phyloP scores from a whole-genome alignment of 2,888 invertebrate genomes.

The Drosophila basisetae region DNA sequence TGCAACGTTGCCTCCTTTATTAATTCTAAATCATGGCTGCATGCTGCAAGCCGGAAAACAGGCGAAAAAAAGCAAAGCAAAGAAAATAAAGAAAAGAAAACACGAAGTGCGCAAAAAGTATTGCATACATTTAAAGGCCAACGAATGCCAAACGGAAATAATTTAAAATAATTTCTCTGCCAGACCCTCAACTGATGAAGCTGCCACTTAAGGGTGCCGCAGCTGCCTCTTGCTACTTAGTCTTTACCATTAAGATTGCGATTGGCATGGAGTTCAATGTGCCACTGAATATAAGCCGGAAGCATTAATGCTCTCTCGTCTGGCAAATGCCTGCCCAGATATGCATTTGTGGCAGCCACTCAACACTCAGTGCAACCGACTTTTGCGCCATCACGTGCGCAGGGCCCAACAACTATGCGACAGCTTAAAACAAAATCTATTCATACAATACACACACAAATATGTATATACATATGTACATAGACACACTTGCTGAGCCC shows the following conservation, averaged over 20 bases:
- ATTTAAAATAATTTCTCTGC: conserved; percentile 43
- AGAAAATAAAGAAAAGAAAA: background rate
- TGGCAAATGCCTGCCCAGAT: conserved; percentile 31
- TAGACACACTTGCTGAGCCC: conserved; percentile 39
- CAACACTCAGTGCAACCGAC: conserved; percentile 11
- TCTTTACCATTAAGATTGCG: conserved; percentile 30
- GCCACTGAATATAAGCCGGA: conserved; percentile 40
- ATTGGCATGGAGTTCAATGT: conserved; percentile 47
- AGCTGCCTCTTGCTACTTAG: conserved; percentile 43
- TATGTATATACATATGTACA: background rate
- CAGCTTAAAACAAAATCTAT: conserved; percentile 71
- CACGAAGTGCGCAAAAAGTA: conserved; percentile 19
- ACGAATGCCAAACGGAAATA: conserved; percentile 57
- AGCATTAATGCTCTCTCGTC: conserved; percentile 32
- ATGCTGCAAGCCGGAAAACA: conserved; percentile 40
- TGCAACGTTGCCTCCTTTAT: conserved; percentile 59
- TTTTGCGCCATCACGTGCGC: conserved; percentile 54
- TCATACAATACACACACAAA: conserved; percentile 47
- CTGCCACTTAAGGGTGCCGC: conserved; percentile 51
- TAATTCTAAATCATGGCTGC: conserved; percentile 74
- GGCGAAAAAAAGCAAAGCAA: background rate
- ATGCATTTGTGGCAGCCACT: conserved; percentile 31
- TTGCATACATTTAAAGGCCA: conserved; percentile 34
- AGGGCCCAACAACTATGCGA: conserved; percentile 50
- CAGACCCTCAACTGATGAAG: conserved; percentile 53